Conservation (phyloP, 2,888 invertebrate species). For the Heteropelma amictum region DNA sequence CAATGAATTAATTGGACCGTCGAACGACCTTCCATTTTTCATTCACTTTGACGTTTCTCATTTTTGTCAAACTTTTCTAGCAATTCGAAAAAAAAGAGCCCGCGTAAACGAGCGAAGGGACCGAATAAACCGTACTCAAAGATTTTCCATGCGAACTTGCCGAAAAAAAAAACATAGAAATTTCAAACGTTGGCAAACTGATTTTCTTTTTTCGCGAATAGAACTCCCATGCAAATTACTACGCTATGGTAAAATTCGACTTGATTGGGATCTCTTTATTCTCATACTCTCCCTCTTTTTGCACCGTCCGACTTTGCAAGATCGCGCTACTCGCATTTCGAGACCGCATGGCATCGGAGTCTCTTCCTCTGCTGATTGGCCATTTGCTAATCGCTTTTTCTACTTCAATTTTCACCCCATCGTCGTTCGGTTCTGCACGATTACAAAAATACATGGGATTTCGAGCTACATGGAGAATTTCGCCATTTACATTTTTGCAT, state of each 20-base stretch:
- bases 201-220: too few species aligned
- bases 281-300: not conserved
- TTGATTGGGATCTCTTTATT: too few species aligned
- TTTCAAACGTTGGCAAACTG: too few species aligned
- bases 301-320: slow-evolving; percentile 24
- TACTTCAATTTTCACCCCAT: not conserved
- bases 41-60: not conserved
- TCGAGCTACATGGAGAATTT: not conserved
- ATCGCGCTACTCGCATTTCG: slow-evolving; percentile 43
- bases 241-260: too few species aligned
- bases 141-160: too few species aligned
- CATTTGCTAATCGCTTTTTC: slow-evolving; percentile 20
- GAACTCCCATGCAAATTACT: too few species aligned
- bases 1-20: slow-evolving; percentile 38
- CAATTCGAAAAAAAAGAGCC: too few species aligned
- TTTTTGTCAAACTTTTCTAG: too few species aligned
- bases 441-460: not conserved
- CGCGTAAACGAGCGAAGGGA: too few species aligned
- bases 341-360: slow-evolving; percentile 12
- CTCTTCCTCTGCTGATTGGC: not conserved
- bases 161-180: too few species aligned
- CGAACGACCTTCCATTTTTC: not conserved
- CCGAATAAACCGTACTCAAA: too few species aligned
- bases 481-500: too few species aligned
- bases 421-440: not conserved